Percentiles rank a stretch among this genome's conserved stretches.
Conservation (phyloP, 2,797 vertebrate species). For the Nannoperca obscura region DNA sequence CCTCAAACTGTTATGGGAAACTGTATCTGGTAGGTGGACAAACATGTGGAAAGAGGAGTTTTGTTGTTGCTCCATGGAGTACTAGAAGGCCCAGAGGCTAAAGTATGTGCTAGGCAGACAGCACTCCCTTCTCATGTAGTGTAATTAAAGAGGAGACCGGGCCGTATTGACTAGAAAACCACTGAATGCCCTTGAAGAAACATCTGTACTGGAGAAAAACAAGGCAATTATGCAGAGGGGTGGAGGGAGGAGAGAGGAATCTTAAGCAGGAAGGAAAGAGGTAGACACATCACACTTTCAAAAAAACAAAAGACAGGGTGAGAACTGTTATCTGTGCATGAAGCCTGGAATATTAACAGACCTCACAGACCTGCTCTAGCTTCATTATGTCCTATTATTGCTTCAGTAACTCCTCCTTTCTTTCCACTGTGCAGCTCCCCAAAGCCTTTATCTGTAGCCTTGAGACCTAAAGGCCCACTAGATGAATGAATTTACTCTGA, state of each 20-base stretch:
- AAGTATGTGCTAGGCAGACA: slow-evolving; percentile 73
- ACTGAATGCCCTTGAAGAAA: slow-evolving; percentile 87
- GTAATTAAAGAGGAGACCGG: slow-evolving; percentile 87
- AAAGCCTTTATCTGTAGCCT: slow-evolving; percentile 71
- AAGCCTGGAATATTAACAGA: slow-evolving; percentile 44
- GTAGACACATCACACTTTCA: slow-evolving; percentile 54
- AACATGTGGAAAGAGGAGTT: slow-evolving; percentile 61
- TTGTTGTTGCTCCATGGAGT: slow-evolving; percentile 54
- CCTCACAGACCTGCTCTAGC: slow-evolving; percentile 19
- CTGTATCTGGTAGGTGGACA: slow-evolving; percentile 54
- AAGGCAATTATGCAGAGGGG: slow-evolving; percentile 85
- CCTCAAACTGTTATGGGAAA: slow-evolving; percentile 36
- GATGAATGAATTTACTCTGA: slow-evolving; percentile 75
- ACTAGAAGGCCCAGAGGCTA: slow-evolving; percentile 70
- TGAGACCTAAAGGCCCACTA: slow-evolving; percentile 66
- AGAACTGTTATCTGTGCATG: slow-evolving; percentile 39
- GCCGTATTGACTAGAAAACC: slow-evolving; percentile 86
- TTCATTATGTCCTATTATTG: slow-evolving; percentile 41
- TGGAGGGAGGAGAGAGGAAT: slow-evolving; percentile 68
- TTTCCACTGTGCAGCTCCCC: slow-evolving; percentile 29
- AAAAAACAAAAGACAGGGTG: slow-evolving; percentile 45
- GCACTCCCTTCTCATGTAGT: slow-evolving; percentile 78
- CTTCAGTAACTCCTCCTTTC: slow-evolving; percentile 42
- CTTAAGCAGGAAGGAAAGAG: slow-evolving; percentile 60
- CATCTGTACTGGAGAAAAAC: slow-evolving; percentile 87